phyloP scores from a whole-genome alignment of 2,113 vertebrate species.

The Abramis brama region DNA sequence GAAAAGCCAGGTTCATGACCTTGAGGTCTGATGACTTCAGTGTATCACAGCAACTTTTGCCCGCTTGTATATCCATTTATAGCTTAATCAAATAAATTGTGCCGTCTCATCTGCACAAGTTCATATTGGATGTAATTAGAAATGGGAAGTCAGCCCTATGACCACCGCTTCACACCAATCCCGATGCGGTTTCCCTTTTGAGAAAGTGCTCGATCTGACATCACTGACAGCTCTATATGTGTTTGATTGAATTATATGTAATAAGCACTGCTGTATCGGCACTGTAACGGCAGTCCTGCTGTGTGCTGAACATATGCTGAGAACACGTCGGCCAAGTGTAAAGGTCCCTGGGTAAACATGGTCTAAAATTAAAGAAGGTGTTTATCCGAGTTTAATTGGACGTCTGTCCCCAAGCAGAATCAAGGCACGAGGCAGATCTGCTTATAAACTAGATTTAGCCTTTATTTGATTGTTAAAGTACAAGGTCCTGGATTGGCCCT shows the following conservation, averaged over 20 bases:
- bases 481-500: not conserved
- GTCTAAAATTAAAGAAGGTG: conserved; percentile 66
- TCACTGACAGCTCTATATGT: conserved; percentile 30
- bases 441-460: conserved; percentile 39
- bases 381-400: conserved; percentile 58
- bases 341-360: conserved; percentile 62
- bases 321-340: conserved; percentile 53
- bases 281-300: not conserved
- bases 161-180: conserved; percentile 8
- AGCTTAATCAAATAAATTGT: not conserved
- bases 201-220: not conserved
- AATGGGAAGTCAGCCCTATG: conserved; percentile 20
- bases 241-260: conserved; percentile 48
- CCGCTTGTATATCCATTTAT: not conserved
- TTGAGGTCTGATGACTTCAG: not conserved
- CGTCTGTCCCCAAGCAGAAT: conserved; percentile 36
- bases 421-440: not conserved
- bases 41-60: not conserved
- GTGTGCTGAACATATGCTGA: conserved; percentile 51
- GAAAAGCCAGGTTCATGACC: not conserved
- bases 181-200: not conserved
- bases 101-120: not conserved
- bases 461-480: conserved; percentile 47
- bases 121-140: conserved; percentile 4
- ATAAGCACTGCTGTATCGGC: conserved; percentile 15